Conservation (phyloP, 2,888 invertebrate genomes). For the Amiota mariae region DNA sequence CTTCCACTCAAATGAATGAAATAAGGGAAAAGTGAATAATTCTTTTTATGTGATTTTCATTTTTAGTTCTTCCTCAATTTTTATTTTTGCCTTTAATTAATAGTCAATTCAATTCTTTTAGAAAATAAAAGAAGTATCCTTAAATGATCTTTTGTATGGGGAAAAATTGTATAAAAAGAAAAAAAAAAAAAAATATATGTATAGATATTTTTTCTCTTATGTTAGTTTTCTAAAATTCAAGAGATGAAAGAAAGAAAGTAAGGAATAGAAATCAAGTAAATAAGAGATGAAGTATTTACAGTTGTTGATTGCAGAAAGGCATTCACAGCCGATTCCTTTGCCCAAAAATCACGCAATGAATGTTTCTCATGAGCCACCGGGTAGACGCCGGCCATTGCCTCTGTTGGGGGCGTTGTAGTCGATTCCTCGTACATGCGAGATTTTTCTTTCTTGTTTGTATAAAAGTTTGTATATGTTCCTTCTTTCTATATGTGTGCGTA, state of each 20-base stretch:
- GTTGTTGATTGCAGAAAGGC: constrained; percentile 66
- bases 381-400: constrained; percentile 59
- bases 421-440: constrained; percentile 59
- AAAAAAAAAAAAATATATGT: not conserved
- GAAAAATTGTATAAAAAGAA: too few relatives aligned
- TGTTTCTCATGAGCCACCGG: constrained; percentile 56
- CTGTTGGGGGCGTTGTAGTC: constrained; percentile 48
- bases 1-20: too few relatives aligned
- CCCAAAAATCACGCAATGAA: constrained; percentile 68
- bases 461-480: not conserved
- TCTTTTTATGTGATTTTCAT: too few relatives aligned
- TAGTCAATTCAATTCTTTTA: too few relatives aligned
- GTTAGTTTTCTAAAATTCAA: too few relatives aligned
- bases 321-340: constrained; percentile 69
- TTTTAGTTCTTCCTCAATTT: too few relatives aligned
- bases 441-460: not conserved
- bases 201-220: not conserved
- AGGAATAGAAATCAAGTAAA: constrained; percentile 32
- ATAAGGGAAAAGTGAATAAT: too few relatives aligned
- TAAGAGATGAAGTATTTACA: constrained; percentile 49
- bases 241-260: constrained; percentile 14
- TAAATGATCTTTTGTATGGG: too few relatives aligned
- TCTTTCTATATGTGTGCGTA: not conserved
- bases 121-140: too few relatives aligned
- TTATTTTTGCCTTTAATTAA: too few relatives aligned